Base-by-base conservation (phyloP, 1,140 invertebrate species). In the Pteromalus puparum region DNA sequence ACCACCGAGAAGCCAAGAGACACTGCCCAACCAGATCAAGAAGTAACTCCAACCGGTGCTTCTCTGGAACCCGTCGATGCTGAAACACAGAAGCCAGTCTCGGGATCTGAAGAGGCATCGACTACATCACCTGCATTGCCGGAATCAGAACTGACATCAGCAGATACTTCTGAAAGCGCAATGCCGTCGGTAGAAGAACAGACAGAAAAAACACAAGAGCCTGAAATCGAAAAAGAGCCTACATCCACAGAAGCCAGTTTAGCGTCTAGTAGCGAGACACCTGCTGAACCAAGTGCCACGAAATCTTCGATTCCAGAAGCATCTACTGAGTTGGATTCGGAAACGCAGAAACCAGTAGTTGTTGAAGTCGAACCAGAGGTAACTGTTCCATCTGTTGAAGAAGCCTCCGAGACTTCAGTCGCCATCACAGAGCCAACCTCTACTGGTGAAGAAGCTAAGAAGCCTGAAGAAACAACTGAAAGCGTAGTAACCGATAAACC, bases 41-140 rank as follows among this genome's bases (percentile, higher is more conserved):
- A 28, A 48, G 34, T 30, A 82, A 73, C 26, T 70, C 78, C 86
- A 87, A 53, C 81, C 73, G 85, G 81, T 38, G 53, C 48, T 83
- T 81, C 84, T n/a, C 68, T 75, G 78, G 76, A 78, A 80, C 13
- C 75, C 12, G 83, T 76, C 85, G 70, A 85, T 82, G 86, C 77
- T 42, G 81, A 84, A 82, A 74, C 61, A 15, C 13, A 38, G 48
- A 70, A 78, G 12, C 9, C 42, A 6, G 61, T 13, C 77, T 79
- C 85, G 15, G 46, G 53, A 73, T 15, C 28, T 21, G 76, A 76
- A 73, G 28, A 68, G 13, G n/a, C 74, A 38, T 42, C 76, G 10
- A n/a, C 86, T 38, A 78, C 79, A 76, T 28, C 82, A n/a, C 53
- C 86, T 38, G 76, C 79, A 74, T 28, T 80, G 18, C 21, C 61